A percentile compares a stretch with the other conserved stretches of the same genome.
Conservation (phyloP, 1,140 invertebrate species). For the Sarcophaga peregrina region DNA sequence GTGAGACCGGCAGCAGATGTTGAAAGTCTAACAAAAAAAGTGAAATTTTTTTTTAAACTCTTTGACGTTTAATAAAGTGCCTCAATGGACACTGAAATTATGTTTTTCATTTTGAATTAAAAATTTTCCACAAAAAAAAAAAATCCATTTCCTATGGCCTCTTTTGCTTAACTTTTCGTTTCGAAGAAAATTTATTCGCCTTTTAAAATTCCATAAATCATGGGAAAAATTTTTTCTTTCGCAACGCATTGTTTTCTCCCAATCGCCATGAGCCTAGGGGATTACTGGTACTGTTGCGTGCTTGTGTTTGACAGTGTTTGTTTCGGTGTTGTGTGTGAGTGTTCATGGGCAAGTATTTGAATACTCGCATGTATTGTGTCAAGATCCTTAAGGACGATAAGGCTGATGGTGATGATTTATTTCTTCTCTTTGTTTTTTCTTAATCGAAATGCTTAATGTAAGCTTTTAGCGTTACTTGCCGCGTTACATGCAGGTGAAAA, state of each 20-base stretch:
- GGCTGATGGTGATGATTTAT: neutral
- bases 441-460: too few relatives aligned
- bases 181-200: neutral
- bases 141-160: too few relatives aligned
- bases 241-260: neutral
- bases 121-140: neutral
- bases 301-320: neutral
- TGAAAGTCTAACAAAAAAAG: neutral
- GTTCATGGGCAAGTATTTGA: neutral
- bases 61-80: conserved; percentile 40
- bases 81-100: conserved; percentile 8
- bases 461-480: too few relatives aligned
- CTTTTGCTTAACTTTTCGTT: neutral
- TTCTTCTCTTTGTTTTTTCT: too few relatives aligned
- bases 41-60: neutral
- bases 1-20: conserved; percentile 21
- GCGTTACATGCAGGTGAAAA: too few relatives aligned
- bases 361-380: too few relatives aligned
- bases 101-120: neutral
- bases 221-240: neutral
- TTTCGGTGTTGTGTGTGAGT: neutral
- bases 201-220: conserved; percentile 8
- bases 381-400: neutral
- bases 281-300: neutral
- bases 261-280: too few relatives aligned